Evolutionary conservation across 2,888 invertebrate species (phyloP).

Genomic region (Scelioninae gen. 2): DNA sequence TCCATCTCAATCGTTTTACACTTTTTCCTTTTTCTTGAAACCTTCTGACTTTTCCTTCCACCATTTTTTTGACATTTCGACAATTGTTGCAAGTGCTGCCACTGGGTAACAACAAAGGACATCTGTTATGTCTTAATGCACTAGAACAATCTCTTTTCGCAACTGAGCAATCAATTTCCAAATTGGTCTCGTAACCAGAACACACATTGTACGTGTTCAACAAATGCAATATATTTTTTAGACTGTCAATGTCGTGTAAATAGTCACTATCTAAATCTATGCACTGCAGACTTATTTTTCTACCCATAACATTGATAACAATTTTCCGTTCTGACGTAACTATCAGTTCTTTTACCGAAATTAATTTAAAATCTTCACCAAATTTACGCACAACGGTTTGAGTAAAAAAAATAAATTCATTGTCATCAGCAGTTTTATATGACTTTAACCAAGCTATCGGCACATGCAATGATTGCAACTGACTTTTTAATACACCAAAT

Average conservation of each 20-base stretch:
- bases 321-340: constrained; percentile 21
- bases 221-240: neutral
- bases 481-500: constrained; percentile 16
- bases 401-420: constrained; percentile 16
- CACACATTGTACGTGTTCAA: constrained; percentile 9
- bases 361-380: constrained; percentile 26
- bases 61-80: constrained; percentile 11
- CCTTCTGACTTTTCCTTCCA: neutral
- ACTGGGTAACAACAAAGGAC: constrained; percentile 4
- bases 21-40: neutral
- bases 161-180: neutral
- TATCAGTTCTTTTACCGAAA: constrained; percentile 27
- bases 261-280: constrained; percentile 16
- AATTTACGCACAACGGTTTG: constrained; percentile 22
- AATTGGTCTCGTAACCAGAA: constrained; percentile 3
- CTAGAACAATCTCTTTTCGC: constrained; percentile 3
- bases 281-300: neutral
- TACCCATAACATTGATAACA: constrained; percentile 26
- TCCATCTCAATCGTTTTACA: no score
- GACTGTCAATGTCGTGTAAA: neutral
- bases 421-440: constrained; percentile 9
- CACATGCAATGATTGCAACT: constrained; percentile 18
- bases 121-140: constrained; percentile 15
- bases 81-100: constrained; percentile 4
- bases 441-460: constrained; percentile 13